Conservation (phyloP, 2,797 vertebrate genomes). For the Numenius phaeopus region DNA sequence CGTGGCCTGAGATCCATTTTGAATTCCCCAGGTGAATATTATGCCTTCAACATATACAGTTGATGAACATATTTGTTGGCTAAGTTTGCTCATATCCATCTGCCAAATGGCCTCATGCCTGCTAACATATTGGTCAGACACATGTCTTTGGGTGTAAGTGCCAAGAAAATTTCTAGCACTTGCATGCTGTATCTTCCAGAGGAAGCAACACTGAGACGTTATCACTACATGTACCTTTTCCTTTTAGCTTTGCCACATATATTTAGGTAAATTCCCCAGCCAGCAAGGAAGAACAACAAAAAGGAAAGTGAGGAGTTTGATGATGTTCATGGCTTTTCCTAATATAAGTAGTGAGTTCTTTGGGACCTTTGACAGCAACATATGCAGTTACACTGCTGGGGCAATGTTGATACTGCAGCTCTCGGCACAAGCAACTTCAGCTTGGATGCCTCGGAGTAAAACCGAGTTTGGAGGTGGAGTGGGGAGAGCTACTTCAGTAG, state of each 20-base stretch:
- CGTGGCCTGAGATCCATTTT: neutral
- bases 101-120: slow-evolving; percentile 35
- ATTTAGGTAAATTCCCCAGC: neutral
- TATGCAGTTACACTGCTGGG: neutral
- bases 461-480: neutral
- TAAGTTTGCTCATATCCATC: slow-evolving; percentile 14
- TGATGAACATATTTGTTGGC: neutral
- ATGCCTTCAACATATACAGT: slow-evolving; percentile 23
- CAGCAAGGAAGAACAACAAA: neutral
- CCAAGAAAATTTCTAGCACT: slow-evolving; percentile 45
- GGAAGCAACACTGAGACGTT: neutral
- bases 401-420: accelerated
- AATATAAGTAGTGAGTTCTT: neutral
- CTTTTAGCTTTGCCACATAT: neutral
- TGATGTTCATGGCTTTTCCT: neutral
- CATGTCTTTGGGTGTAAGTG: slow-evolving; percentile 9
- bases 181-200: neutral
- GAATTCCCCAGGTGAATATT: slow-evolving; percentile 45
- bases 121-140: slow-evolving; percentile 50
- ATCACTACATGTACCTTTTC: neutral
- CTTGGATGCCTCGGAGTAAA: accelerated
- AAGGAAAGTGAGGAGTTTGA: neutral
- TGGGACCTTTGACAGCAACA: accelerated
- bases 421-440: accelerated
- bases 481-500: neutral